Evolutionary conservation across 2,113 vertebrate genomes (phyloP), one percentile per base, ranked within the genome.

Genomic region (Glaucidium brasilianum): DNA sequence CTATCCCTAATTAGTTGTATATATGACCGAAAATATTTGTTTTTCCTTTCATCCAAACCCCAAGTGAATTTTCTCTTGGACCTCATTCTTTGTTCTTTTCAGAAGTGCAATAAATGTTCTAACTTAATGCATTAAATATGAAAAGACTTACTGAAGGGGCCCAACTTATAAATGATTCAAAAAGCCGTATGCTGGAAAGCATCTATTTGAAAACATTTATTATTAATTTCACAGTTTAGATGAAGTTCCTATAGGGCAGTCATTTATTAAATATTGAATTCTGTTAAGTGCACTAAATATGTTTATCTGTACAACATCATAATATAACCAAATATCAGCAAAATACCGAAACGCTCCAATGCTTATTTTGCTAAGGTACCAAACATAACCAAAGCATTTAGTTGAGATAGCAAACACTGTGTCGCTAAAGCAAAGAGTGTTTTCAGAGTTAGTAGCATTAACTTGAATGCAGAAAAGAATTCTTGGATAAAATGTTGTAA

Each of bases 81-180:
- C 22, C 4, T 82, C 20, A 78, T 58, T 90, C 83, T 97, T 93
- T 88, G 72, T 94, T 97, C 92, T 90, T 93, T 85, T 97, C 92
- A 95, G 75, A 97, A 98, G 95, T 67, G 63, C 66, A 93, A 93
- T 92, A 97, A 97, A 93, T 94, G 75, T 71, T 95, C 77, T 59
- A 88, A 96, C 79, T 97, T 97, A 97, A 96, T 93, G 71, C 89
- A 98, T 98, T 98, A 98, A 98, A 97, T 97, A 98, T 97, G 95
- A 97, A 98, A 97, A 94, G 92, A 95, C 86, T 96, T 94, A 82
- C 85, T 92, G 92, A 97, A 93, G 73, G 74, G 88, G 86, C 74
- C 72, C 78, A 85, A 91, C 75, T 79, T 91, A 97, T 98, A 96
- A 98, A 98, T 97, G 3, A 98, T 98, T 98, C 95, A 97, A 67